These are phyloP conservation scores for Limosa lapponica DNA, from an alignment of 2,797 vertebrate genomes.

Conservation along the genomic window DNA sequence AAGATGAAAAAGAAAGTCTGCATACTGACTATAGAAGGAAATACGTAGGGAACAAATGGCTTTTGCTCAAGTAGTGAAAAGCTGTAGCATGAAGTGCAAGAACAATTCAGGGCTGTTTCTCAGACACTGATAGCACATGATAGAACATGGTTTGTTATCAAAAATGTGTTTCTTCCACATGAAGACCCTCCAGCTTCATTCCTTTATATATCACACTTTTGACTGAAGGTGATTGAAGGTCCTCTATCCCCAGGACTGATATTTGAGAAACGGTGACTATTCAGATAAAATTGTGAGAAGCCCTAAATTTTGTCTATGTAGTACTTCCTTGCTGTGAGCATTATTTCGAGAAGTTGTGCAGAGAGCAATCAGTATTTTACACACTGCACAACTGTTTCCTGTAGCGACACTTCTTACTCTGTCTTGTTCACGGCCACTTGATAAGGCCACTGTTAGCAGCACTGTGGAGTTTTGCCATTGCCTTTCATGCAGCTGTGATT, in stretches of 20 bases:
- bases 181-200: not conserved
- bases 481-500: constrained; percentile 35
- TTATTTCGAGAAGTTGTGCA: not conserved
- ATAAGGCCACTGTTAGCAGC: not conserved
- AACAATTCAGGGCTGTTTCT: not conserved
- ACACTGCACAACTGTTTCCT: not conserved
- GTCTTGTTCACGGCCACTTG: not conserved
- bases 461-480: not conserved
- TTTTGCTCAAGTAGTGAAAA: not conserved
- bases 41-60: not conserved
- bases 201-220: not conserved
- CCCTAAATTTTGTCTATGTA: not conserved
- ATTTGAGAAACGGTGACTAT: not conserved
- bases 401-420: not conserved
- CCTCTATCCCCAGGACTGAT: not conserved
- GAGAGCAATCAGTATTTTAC: not conserved
- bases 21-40: not conserved
- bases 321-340: not conserved
- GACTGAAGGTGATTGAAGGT: not conserved
- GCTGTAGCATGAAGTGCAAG: not conserved
- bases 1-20: not conserved
- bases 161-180: not conserved
- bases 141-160: not conserved
- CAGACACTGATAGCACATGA: not conserved
- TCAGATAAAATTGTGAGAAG: not conserved